Evolutionary conservation across 2,888 invertebrate species (phyloP), one percentile per base, ranked within the genome.

Genomic region (Anthoptus insignis): DNA sequence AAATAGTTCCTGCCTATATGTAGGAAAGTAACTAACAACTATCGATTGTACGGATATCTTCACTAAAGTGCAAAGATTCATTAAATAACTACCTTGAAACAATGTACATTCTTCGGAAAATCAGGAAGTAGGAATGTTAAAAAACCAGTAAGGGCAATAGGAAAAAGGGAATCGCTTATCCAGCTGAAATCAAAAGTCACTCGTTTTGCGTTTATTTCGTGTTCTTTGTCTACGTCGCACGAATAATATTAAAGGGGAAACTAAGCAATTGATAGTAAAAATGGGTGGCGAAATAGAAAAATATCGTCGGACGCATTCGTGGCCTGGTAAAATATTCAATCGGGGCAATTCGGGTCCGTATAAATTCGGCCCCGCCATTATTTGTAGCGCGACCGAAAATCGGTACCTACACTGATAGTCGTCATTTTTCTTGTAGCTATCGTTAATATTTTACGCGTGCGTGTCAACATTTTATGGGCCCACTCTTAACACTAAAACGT

Each of bases 401-500:
- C 91, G 91, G 85, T 89, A 83, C 87, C 82, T 84, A 88, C 89
- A 89, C 86, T 89, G 91, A 91, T 92, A 91, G 89, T 88, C 88
- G 87, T 91, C 90, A 91, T 91, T 91, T 91, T 90, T 91, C 91
- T 91, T 88, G 87, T 88, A 88, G 86, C 84, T 86, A 89, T 92
- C 91, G 91, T 93, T 91, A 91, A 93, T 92, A 92, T 91, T 92
- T 92, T 89, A 93, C 88, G 86, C 86, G 90, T 91, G 91, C 91
- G 92, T 93, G 91, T 90, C 92, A 86, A 87, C 89, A 86, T 86
- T 92, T 92, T 91, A 92, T 90, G 90, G 86, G 82, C 86, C 88
- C 88, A 91, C 91, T 91, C 91, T 91, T 88, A 89, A 90, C 91
- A 91, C 92, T 93, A 90, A 93, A 92, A 89, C 91, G 91, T 90